Evolutionary conservation across 2,797 vertebrate species (phyloP).

Genomic region (Sylvilagus floridanus): DNA sequence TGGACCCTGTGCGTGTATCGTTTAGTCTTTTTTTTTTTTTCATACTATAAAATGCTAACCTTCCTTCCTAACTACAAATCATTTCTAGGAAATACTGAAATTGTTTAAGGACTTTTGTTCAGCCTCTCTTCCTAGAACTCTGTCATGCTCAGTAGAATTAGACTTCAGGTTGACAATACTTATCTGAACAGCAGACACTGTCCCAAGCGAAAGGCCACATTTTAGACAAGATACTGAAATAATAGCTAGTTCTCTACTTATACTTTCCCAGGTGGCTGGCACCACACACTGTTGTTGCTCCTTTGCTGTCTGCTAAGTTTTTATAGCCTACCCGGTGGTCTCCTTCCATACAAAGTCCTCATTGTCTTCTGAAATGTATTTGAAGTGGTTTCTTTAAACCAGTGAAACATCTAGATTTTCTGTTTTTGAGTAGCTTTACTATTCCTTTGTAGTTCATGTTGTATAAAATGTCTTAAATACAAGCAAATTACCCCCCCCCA

Average conservation of each 20-base stretch:
- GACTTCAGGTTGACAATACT: neutral
- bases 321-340: slow-evolving; percentile 23
- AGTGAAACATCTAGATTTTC: slow-evolving; percentile 61
- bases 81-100: slow-evolving; percentile 29
- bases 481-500: neutral
- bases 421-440: slow-evolving; percentile 7
- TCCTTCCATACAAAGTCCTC: slow-evolving; percentile 36
- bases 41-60: neutral
- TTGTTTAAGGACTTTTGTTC: neutral
- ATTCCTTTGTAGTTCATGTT: slow-evolving; percentile 40
- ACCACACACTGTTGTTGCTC: neutral
- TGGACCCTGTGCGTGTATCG: neutral
- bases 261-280: neutral
- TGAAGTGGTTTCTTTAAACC: slow-evolving; percentile 52
- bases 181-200: neutral
- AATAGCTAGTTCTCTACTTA: neutral
- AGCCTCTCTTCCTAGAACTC: neutral
- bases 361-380: slow-evolving; percentile 65
- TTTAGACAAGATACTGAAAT: slow-evolving; percentile 31
- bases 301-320: slow-evolving; percentile 37
- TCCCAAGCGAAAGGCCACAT: neutral
- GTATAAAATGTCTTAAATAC: slow-evolving; percentile 48
- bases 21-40: slow-evolving; percentile 12
- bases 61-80: neutral
- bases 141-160: neutral